Base-by-base conservation (phyloP, 2,888 invertebrate species). In the Andrena haemorrhoa region DNA sequence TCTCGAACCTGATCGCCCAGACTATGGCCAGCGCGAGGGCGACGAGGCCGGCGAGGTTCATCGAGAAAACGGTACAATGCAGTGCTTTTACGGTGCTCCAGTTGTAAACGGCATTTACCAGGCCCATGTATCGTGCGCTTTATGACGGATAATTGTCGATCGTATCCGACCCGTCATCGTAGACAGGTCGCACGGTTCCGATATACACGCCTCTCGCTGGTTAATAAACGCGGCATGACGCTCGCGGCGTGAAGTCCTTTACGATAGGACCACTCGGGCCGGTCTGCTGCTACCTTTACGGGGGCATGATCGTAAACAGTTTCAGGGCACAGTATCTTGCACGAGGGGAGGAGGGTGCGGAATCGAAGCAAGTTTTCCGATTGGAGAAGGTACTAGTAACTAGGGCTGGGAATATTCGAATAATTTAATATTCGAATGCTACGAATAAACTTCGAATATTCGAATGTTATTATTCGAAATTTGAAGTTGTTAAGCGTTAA, bases 1-100 rank as follows among this genome's bases (percentile, higher is more conserved):
- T 76, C 16, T 70, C 72, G 33, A 86, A 76, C 49, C 77, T 77
- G 0, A 85, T 56, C 16, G 88, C 86, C 75, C 86, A 85, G 1
- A 85, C 16, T 41, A 86, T 64, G 49, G 78, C 72, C 5, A 82
- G 8, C 0, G 58, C 49, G 0, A 82, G 33, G 23, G 85, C 72
- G 5, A 86, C 12, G 51, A 78, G 16, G 0, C 88, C 88, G 29
- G 82, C 75, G 16, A 79, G 7, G 12, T 88, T 88, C 88, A 88
- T 86, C 2, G 77, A 74, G 7, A 83, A 70, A 49, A 88, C 75
- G n/a, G 66, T 66, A 12, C 68, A 49, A 65, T 81, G 69, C n/a
- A 88, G 60, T 66, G 74, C 83, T 75, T 88, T 86, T 53, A 88
- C 53, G 58, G 85, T 79, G 33, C 75, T 61, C 87, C 88, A 88